A percentile compares a stretch with the other conserved stretches of the same genome.
Conservation (phyloP, 2,888 invertebrate species). For the Philereme transversata region DNA sequence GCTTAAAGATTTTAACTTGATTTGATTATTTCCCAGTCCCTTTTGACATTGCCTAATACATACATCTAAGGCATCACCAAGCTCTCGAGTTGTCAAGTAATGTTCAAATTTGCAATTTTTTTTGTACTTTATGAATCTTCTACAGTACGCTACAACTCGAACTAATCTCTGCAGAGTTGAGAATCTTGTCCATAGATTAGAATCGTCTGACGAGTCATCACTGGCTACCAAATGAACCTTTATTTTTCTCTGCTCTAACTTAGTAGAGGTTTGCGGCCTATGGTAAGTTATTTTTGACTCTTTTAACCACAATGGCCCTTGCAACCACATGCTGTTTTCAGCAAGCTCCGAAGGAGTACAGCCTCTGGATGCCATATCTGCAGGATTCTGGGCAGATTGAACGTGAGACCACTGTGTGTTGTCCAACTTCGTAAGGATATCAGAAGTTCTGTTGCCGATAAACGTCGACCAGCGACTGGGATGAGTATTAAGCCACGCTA, state of each 20-base stretch:
- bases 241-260: not conserved
- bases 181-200: no score
- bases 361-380: constrained; percentile 35
- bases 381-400: constrained; percentile 29
- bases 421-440: constrained; percentile 25
- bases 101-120: no score
- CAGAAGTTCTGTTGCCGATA: constrained; percentile 28
- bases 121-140: no score
- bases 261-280: not conserved
- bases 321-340: constrained; percentile 5
- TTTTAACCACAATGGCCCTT: constrained; percentile 11
- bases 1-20: no score
- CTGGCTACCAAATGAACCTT: no score
- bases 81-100: no score
- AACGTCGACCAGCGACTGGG: constrained; percentile 31
- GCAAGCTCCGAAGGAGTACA: constrained; percentile 10
- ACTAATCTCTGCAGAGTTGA: no score
- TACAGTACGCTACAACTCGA: no score
- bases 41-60: no score
- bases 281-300: constrained; percentile 17
- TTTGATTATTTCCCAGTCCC: no score
- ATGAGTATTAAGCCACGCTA: constrained; percentile 31
- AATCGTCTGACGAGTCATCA: no score
- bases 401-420: constrained; percentile 25
- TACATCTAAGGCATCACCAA: no score